Evolutionary conservation across 1,140 invertebrate species (phyloP).

Genomic region (Drosophila fuyamai): DNA sequence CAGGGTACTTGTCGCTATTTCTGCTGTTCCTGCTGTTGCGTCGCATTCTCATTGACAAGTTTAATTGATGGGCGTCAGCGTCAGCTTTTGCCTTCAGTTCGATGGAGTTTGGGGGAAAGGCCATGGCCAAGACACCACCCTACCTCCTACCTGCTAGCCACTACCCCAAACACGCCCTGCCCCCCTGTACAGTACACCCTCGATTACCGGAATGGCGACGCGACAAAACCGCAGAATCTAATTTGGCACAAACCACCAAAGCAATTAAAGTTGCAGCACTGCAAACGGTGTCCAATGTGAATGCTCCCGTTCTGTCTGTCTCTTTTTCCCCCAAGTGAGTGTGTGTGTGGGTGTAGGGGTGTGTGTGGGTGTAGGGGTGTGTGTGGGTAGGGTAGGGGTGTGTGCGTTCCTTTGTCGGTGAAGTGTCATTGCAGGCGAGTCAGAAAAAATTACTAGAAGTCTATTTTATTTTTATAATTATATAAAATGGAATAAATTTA

Average conservation of each 20-base stretch:
- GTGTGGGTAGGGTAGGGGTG: neutral
- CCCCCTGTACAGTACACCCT: slow-evolving; percentile 20
- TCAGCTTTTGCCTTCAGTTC: slow-evolving; percentile 46
- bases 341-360: neutral
- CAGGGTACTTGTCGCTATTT: slow-evolving; percentile 40
- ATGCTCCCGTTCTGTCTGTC: slow-evolving; percentile 20
- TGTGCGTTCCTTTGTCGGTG: neutral
- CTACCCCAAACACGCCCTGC: neutral
- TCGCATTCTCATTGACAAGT: slow-evolving; percentile 56
- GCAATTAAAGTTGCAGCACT: slow-evolving; percentile 83
- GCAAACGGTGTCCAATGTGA: slow-evolving; percentile 55
- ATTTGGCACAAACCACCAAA: slow-evolving; percentile 81
- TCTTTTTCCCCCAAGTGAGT: neutral
- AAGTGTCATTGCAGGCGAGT: slow-evolving; percentile 8
- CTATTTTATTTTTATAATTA: too few species aligned
- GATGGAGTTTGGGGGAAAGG: slow-evolving; percentile 39
- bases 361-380: neutral
- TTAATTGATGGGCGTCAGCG: slow-evolving; percentile 67
- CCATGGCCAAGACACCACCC: slow-evolving; percentile 26
- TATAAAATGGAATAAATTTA: too few species aligned
- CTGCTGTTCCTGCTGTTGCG: slow-evolving; percentile 24
- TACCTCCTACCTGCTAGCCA: too few species aligned
- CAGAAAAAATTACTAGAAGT: neutral
- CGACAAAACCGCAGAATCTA: slow-evolving; percentile 77
- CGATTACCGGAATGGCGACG: slow-evolving; percentile 64